Evolutionary conservation across 2,113 vertebrate genomes (phyloP).

Genomic region (Rousettus leschenaultii): DNA sequence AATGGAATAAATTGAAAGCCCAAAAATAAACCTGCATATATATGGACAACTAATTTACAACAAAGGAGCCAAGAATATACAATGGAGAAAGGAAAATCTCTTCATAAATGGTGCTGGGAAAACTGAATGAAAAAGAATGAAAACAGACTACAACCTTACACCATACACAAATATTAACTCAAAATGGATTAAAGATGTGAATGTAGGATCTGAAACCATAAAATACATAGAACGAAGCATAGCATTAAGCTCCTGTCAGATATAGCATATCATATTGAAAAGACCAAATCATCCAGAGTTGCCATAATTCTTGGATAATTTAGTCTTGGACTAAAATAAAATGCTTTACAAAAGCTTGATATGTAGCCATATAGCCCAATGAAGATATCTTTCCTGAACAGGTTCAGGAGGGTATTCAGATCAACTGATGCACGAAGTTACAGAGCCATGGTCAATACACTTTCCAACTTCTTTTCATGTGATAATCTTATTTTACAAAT

Average conservation of each 20-base stretch:
- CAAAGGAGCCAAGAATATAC: no score
- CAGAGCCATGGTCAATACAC: conserved; percentile 42
- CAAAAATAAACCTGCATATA: no score
- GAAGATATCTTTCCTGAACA: conserved; percentile 36
- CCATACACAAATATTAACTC: no score
- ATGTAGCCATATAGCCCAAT: background rate
- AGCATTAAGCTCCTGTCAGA: background rate
- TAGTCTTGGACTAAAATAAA: conserved; percentile 43
- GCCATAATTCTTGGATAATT: conserved; percentile 26
- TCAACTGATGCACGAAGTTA: conserved; percentile 33
- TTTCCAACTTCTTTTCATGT: conserved; percentile 46
- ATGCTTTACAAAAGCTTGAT: conserved; percentile 41
- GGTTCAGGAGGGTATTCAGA: background rate
- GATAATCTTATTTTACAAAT: conserved; percentile 35
- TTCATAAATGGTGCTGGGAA: no score
- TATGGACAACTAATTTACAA: no score
- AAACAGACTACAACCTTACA: no score
- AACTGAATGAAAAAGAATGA: no score
- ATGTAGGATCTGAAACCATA: no score
- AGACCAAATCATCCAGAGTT: conserved; percentile 29
- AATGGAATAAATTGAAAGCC: no score
- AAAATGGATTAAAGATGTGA: no score
- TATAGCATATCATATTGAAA: conserved; percentile 41
- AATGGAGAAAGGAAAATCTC: no score
- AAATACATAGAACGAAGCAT: no score